Evolutionary conservation across 2,797 vertebrate genomes (phyloP), one percentile per base, ranked within the genome.

Genomic region (Tenualosa ilisha): DNA sequence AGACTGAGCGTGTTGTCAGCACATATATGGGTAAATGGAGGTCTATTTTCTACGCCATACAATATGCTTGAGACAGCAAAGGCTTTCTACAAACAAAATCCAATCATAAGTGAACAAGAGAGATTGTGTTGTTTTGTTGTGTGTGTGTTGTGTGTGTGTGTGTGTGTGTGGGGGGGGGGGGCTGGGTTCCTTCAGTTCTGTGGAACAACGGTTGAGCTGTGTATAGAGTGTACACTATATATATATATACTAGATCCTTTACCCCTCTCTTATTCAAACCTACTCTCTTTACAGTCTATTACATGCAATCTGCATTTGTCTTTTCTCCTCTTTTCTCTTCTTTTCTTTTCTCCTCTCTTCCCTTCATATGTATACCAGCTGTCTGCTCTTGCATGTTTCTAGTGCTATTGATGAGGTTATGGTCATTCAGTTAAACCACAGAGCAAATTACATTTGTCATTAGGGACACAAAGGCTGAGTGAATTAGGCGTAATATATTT

Each of bases 371-470:
- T 53, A 22, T 59, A 17, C 17, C 56, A 4, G 1, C 13, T 56
- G 17, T 50, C 56, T 37, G 15, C 50, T 87, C 85, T n/a, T 50
- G 84, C 87, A 24, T 61, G 17, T 82, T 59, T 86, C 79, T 84
- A 31, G 88, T 63, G 86, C 86, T 75, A 51, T 81, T 26, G 89
- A 88, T 84, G 84, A 87, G 85, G 53, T 88, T 84, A 84, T 59
- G 86, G 68, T 50, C 13, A 83, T 85, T 90, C 63, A 87, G 83
- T 89, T 88, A 89, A 84, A 85, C 88, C 84, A 31, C 86, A 90
- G 91, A 83, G 87, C 84, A 90, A 91, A 92, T 88, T 81, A 88
- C 82, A 88, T 85, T 82, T 84, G 90, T 90, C 91, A 90, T 79
- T 87, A 84, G n/a, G n/a, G n/a, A n/a, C n/a, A n/a, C n/a, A n/a